Conservation (phyloP, 2,888 invertebrate genomes). For the Metacarcinus magister region DNA sequence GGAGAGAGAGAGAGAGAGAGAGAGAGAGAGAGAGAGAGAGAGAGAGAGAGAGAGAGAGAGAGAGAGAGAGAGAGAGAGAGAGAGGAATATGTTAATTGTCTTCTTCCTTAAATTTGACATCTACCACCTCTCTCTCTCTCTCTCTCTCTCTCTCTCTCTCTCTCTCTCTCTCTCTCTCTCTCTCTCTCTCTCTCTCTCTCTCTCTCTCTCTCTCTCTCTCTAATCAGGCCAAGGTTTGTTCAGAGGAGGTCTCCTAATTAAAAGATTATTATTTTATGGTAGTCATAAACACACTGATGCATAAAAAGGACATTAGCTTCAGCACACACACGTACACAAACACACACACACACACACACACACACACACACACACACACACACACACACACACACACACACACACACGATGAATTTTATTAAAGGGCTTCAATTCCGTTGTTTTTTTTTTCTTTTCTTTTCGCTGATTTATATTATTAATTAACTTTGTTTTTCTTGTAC, state of each 20-base stretch:
- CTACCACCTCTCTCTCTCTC: background rate
- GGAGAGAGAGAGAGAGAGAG: background rate
- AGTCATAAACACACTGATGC: background rate
- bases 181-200: slow-evolving; percentile 26
- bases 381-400: background rate
- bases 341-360: slow-evolving; percentile 60
- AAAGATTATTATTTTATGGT: background rate
- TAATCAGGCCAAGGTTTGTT: background rate
- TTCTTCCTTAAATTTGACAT: no score
- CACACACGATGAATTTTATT: background rate
- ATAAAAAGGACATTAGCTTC: background rate
- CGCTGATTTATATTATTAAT: no score
- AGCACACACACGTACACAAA: background rate
- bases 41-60: background rate
- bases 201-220: slow-evolving; percentile 26
- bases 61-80: background rate
- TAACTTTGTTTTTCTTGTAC: no score
- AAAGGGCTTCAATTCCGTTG: no score
- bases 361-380: slow-evolving; percentile 55
- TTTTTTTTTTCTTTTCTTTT: no score
- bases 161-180: background rate
- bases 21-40: background rate
- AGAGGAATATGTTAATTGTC: background rate
- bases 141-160: no score
- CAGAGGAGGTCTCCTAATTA: background rate